Evolutionary conservation across 2,113 vertebrate species (phyloP).

Genomic region (Cricetomys ansorgei): DNA sequence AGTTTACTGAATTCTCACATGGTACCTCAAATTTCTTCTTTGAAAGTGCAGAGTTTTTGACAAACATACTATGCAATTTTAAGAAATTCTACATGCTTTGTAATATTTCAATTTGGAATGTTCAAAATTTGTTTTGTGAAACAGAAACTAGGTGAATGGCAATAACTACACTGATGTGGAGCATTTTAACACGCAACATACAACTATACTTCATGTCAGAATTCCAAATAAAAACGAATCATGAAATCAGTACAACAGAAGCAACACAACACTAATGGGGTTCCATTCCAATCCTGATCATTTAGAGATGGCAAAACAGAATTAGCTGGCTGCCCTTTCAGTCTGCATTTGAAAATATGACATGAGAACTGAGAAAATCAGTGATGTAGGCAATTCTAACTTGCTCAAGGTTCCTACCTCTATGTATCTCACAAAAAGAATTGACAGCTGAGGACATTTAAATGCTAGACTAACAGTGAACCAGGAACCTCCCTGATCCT

Average conservation of each 20-base stretch:
- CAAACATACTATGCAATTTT: neutral
- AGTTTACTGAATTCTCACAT: neutral
- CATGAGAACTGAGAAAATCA: neutral
- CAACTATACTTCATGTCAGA: neutral
- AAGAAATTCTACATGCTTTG: neutral
- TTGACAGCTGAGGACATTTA: neutral
- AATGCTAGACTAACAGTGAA: neutral
- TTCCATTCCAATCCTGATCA: neutral
- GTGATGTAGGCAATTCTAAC: neutral
- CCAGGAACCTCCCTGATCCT: neutral
- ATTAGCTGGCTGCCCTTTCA: neutral
- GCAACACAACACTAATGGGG: neutral
- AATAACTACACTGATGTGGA: neutral
- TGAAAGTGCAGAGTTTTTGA: neutral
- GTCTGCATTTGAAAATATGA: neutral
- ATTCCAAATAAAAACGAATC: constrained; percentile 16
- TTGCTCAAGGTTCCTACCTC: neutral
- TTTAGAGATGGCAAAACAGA: neutral
- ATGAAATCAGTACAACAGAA: neutral
- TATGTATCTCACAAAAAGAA: neutral
- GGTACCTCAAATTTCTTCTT: constrained; percentile 26
- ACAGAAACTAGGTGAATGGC: neutral
- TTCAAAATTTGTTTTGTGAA: neutral
- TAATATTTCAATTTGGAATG: neutral
- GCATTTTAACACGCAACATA: neutral